Percentiles rank a stretch among this genome's conserved stretches.
These are phyloP conservation scores for Apogon talboti DNA, from an alignment of 2,797 vertebrate genomes.

Conservation along the genomic window DNA sequence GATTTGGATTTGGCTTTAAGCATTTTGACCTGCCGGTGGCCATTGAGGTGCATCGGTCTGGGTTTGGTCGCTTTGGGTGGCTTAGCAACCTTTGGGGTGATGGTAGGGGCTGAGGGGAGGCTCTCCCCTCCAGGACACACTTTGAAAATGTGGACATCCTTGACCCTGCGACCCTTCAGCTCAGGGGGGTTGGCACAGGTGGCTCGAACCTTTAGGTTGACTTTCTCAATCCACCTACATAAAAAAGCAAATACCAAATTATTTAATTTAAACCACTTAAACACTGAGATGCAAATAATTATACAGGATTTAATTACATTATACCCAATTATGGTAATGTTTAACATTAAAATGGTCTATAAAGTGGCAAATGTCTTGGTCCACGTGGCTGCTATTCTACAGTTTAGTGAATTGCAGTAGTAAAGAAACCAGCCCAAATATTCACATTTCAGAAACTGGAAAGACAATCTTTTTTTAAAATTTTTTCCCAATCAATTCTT, in stretches of 20 bases:
- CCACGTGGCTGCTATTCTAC: no score
- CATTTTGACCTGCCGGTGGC: constrained; percentile 61
- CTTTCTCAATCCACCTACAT: constrained; percentile 90
- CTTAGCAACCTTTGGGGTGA: constrained; percentile 61
- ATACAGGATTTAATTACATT: no score
- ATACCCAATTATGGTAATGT: no score
- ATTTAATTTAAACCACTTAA: not conserved
- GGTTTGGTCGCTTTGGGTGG: constrained; percentile 73
- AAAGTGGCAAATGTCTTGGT: no score
- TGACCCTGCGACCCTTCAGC: constrained; percentile 85
- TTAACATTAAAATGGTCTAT: no score
- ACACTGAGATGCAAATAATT: not conserved
- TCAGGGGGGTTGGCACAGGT: constrained; percentile 88
- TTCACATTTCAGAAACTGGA: no score
- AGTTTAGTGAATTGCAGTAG: no score
- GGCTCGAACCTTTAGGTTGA: constrained; percentile 90
- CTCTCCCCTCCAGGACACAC: constrained; percentile 84
- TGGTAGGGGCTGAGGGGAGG: constrained; percentile 49
- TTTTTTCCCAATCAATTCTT: no score
- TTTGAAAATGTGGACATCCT: constrained; percentile 86
- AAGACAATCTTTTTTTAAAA: no score
- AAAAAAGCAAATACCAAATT: not conserved
- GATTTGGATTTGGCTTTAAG: constrained; percentile 66
- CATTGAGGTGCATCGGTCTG: constrained; percentile 67
- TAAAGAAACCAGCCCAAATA: no score